Evolutionary conservation across 2,888 invertebrate species (phyloP).

Genomic region (Drosophila kanekoi): DNA sequence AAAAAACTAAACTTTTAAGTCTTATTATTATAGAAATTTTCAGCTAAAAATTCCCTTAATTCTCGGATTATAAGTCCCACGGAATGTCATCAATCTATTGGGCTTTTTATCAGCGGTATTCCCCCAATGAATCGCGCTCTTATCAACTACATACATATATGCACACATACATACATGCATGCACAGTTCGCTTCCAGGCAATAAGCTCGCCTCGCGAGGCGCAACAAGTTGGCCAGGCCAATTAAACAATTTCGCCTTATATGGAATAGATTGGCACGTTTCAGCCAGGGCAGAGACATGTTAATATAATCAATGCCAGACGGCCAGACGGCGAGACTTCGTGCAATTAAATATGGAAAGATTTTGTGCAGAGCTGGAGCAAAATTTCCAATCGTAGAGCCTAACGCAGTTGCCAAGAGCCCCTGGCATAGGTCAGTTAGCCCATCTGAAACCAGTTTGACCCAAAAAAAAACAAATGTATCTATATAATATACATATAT

Average conservation of each 20-base stretch:
- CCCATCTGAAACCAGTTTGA: not conserved
- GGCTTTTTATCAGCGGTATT: constrained; percentile 41
- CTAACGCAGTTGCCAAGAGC: constrained; percentile 1
- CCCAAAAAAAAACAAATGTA: too few relatives aligned
- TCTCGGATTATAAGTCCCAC: not conserved
- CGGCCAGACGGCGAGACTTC: constrained; percentile 38
- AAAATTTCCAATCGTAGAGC: constrained; percentile 11
- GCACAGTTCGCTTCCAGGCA: constrained; percentile 18
- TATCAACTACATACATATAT: constrained; percentile 31
- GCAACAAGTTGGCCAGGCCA: constrained; percentile 28
- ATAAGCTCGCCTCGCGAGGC: constrained; percentile 15
- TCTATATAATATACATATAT: too few relatives aligned
- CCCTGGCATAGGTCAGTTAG: constrained; percentile 25
- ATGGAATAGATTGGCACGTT: constrained; percentile 19
- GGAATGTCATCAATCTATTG: constrained; percentile 19
- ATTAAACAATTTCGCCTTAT: constrained; percentile 28
- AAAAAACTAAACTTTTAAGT: constrained; percentile 17
- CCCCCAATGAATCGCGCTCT: constrained; percentile 48
- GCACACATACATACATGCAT: not conserved
- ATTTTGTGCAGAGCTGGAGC: constrained; percentile 17
- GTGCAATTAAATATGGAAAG: constrained; percentile 42
- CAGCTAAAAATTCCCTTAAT: constrained; percentile 43
- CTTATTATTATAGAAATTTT: constrained; percentile 41
- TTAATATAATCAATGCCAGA: constrained; percentile 65
- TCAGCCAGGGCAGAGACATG: constrained; percentile 30